These are phyloP conservation scores for Erythrolamprus reginae DNA, from an alignment of 2,113 vertebrate species.

Conservation along the genomic window DNA sequence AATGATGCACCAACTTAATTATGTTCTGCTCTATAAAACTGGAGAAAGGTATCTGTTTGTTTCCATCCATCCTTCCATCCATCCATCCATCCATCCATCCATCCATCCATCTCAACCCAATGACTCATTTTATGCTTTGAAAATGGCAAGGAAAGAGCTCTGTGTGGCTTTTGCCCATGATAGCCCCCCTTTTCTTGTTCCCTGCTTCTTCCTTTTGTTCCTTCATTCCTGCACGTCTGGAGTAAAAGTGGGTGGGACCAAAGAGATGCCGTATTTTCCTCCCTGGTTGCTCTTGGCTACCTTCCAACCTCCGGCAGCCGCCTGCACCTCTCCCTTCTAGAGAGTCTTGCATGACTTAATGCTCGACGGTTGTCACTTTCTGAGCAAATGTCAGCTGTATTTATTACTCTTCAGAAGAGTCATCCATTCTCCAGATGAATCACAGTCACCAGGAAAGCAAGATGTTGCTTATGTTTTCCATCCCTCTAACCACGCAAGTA, in stretches of 20 bases:
- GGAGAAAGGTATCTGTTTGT: neutral
- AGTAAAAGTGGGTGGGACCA: neutral
- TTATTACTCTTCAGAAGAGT: conserved; percentile 33
- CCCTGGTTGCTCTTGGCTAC: neutral
- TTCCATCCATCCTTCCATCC: no score
- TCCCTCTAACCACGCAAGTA: neutral
- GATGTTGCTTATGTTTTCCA: conserved; percentile 43
- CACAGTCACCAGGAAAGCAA: conserved; percentile 34
- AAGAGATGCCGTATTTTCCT: conserved; percentile 29
- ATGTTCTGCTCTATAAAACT: neutral
- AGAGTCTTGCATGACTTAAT: conserved; percentile 34
- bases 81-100: no score
- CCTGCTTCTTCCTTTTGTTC: neutral
- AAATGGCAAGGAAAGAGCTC: neutral
- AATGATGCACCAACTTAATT: neutral
- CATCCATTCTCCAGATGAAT: conserved; percentile 45
- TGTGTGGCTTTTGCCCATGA: neutral
- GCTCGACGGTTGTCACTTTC: conserved; percentile 4
- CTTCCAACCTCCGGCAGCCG: conserved; percentile 27
- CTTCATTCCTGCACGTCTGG: neutral
- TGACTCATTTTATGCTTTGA: neutral
- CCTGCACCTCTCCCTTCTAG: conserved; percentile 26
- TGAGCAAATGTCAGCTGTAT: conserved; percentile 38
- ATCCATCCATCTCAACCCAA: neutral
- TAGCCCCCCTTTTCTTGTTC: neutral